These are phyloP conservation scores for Hanleya hanleyi DNA, from an alignment of 2,888 invertebrate genomes.

Conservation along the genomic window DNA sequence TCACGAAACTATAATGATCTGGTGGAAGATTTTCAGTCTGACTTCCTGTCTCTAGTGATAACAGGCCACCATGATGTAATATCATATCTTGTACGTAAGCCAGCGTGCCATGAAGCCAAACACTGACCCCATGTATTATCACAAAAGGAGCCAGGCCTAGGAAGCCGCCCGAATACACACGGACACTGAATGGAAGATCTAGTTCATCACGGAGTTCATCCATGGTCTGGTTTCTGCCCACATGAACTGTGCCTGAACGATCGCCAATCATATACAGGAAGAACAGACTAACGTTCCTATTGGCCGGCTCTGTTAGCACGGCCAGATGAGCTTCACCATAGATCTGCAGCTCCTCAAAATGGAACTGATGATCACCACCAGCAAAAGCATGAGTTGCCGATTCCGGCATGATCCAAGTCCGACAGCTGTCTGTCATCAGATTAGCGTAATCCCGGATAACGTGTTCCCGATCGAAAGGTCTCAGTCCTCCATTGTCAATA, in stretches of 20 bases:
- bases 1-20: slow-evolving; percentile 40
- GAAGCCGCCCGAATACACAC: slow-evolving; percentile 49
- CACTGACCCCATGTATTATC: slow-evolving; percentile 53
- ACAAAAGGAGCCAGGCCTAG: slow-evolving; percentile 52
- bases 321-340: slow-evolving; percentile 54
- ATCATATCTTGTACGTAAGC: slow-evolving; percentile 52
- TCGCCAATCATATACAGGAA: slow-evolving; percentile 64
- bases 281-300: slow-evolving; percentile 40
- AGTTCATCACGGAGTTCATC: slow-evolving; percentile 50
- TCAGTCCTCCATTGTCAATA: slow-evolving; percentile 47
- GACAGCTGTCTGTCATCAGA: slow-evolving; percentile 46
- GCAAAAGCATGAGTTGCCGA: slow-evolving; percentile 48
- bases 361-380: slow-evolving; percentile 39
- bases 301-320: slow-evolving; percentile 42
- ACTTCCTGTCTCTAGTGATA: slow-evolving; percentile 48
- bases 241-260: slow-evolving; percentile 57
- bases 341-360: slow-evolving; percentile 53
- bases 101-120: slow-evolving; percentile 57
- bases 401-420: slow-evolving; percentile 52
- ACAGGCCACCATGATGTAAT: slow-evolving; percentile 48
- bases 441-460: slow-evolving; percentile 45
- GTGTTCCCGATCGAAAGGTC: slow-evolving; percentile 39
- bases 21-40: slow-evolving; percentile 27
- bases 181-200: slow-evolving; percentile 53
- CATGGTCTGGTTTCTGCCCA: slow-evolving; percentile 50